Percentiles rank a stretch among this genome's conserved stretches.
Evolutionary conservation across 2,888 invertebrate genomes (phyloP).

Genomic region (Yponomeuta cagnagella): DNA sequence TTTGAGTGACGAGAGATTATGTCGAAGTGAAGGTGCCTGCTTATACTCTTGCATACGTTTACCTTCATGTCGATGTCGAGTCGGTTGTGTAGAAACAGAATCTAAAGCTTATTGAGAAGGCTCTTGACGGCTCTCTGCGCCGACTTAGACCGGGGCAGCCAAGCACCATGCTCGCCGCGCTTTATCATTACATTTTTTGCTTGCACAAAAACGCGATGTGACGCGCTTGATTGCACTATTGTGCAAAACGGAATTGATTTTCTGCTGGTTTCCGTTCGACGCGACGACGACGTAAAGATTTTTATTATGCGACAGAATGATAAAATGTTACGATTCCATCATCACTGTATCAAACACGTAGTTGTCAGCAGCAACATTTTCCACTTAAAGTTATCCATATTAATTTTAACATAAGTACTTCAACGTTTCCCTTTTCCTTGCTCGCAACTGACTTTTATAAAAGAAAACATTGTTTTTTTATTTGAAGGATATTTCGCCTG

Average conservation of each 20-base stretch:
- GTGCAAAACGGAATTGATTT: slow-evolving; percentile 33
- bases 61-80: too few relatives aligned
- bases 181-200: slow-evolving; percentile 39
- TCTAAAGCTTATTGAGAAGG: neutral
- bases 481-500: too few relatives aligned
- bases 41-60: too few relatives aligned
- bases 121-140: neutral
- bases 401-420: too few relatives aligned
- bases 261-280: slow-evolving; percentile 18
- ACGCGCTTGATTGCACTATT: slow-evolving; percentile 39
- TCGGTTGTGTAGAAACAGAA: too few relatives aligned
- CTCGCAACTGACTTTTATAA: too few relatives aligned
- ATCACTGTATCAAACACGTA: neutral
- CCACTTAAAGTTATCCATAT: neutral
- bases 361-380: neutral
- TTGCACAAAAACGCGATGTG: slow-evolving; percentile 37
- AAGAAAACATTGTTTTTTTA: too few relatives aligned
- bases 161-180: slow-evolving; percentile 30
- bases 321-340: neutral
- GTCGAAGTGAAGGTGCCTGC: neutral
- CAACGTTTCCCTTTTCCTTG: too few relatives aligned
- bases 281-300: neutral
- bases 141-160: neutral
- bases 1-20: neutral
- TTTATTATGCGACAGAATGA: slow-evolving; percentile 8